Percentiles rank a stretch among this genome's conserved stretches.
Conservation (phyloP, 64 coral and sea anemone species). For the Orbicella faveolata region DNA sequence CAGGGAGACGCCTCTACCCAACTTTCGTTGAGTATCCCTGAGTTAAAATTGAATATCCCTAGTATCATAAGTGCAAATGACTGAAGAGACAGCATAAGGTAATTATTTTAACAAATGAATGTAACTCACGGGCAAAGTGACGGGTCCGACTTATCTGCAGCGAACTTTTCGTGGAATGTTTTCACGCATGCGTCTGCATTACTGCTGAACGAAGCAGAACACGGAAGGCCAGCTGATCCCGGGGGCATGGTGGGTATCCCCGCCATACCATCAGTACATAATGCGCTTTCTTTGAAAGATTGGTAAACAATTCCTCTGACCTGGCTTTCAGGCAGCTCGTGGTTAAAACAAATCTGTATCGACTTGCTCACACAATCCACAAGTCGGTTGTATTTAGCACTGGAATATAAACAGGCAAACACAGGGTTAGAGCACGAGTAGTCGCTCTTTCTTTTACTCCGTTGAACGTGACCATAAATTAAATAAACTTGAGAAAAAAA, state of each 20-base stretch:
- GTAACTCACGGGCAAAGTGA: constrained; percentile 8
- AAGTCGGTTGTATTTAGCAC: too few species aligned
- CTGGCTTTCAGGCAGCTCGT: neutral
- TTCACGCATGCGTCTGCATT: neutral
- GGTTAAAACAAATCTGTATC: neutral
- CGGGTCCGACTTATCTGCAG: neutral
- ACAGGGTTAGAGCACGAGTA: too few species aligned
- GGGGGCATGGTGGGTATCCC: neutral
- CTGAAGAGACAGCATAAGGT: too few species aligned
- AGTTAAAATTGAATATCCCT: too few species aligned
- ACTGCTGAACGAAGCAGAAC: neutral
- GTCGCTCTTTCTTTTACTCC: too few species aligned
- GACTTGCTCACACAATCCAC: too few species aligned
- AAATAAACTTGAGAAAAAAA: too few species aligned
- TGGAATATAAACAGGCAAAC: too few species aligned
- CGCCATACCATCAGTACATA: neutral
- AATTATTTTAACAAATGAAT: neutral
- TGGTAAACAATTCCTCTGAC: neutral
- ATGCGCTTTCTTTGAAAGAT: neutral
- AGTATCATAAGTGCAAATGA: too few species aligned
- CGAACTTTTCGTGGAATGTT: neutral
- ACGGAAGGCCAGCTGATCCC: neutral
- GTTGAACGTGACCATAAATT: too few species aligned
- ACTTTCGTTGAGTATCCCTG: too few species aligned
- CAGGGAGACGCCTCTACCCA: too few species aligned